Conservation (phyloP, 1,140 invertebrate genomes). For the Cyrtorhinus lividipennis region DNA sequence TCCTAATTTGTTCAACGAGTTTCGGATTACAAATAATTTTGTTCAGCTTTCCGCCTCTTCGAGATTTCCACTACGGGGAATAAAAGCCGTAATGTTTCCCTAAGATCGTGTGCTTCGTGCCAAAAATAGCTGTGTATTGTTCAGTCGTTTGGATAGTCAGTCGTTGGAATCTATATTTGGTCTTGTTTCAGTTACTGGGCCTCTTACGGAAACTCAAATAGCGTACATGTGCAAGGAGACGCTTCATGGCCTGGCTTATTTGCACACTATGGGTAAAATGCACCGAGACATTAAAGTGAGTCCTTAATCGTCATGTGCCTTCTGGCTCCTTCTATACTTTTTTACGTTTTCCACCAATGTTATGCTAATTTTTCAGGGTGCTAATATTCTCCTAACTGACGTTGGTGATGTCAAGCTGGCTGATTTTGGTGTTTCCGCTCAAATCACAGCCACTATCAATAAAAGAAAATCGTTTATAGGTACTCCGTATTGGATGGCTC, state of each 20-base stretch:
- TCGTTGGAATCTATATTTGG: no score
- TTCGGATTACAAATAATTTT: no score
- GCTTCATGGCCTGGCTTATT: constrained; percentile 84
- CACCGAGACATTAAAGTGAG: constrained; percentile 67
- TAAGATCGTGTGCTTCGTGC: no score
- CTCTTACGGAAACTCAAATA: constrained; percentile 87
- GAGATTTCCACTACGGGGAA: no score
- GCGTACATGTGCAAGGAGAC: constrained; percentile 96
- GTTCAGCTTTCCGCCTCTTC: no score
- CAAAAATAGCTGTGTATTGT: no score
- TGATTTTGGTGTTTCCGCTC: constrained; percentile 98
- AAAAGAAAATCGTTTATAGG: constrained; percentile 99
- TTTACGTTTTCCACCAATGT: background rate
- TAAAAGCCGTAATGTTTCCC: no score
- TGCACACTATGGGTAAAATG: constrained; percentile 94
- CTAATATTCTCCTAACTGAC: constrained; percentile 95
- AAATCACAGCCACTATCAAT: constrained; percentile 97
- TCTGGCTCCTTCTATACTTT: no score
- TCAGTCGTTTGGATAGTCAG: no score
- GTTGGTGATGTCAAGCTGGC: constrained; percentile 95
- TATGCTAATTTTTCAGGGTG: constrained; percentile 65
- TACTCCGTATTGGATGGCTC: constrained; percentile 98
- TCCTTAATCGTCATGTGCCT: constrained; percentile 10
- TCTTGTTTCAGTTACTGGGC: constrained; percentile 70
- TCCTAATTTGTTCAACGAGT: no score